Conservation (phyloP, 30 jellyfish, hydroid and myxozoan species). For the Rhopilema esculentum region DNA sequence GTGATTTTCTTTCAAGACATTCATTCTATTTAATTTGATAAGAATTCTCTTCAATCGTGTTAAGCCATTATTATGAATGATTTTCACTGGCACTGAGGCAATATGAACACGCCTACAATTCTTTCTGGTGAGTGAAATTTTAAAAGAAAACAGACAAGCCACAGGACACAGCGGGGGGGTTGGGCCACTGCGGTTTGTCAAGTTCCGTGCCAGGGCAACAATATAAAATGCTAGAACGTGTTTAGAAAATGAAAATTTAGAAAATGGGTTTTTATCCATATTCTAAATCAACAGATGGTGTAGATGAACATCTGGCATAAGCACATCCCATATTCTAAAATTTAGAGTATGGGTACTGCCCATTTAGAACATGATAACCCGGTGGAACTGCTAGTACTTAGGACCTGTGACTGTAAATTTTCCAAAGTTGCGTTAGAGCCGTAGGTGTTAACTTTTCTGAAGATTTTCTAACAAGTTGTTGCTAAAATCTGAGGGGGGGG, state of each 20-base stretch:
- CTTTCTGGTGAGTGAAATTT: slow-evolving; percentile 5
- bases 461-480: no score
- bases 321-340: slow-evolving; percentile 16
- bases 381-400: no score
- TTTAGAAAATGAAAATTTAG: background rate
- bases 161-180: background rate
- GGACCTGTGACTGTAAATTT: no score
- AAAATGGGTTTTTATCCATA: slow-evolving; percentile 5
- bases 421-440: no score
- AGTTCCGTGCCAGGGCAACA: slow-evolving; percentile 4
- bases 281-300: slow-evolving; percentile 20
- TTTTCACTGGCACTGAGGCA: slow-evolving; percentile 11
- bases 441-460: no score
- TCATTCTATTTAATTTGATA: no score
- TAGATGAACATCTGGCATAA: slow-evolving; percentile 5
- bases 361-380: slow-evolving; percentile 10
- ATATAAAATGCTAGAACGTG: background rate
- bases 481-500: no score
- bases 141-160: background rate
- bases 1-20: no score
- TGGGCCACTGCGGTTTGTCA: background rate
- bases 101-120: slow-evolving; percentile 1
- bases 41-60: no score
- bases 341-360: slow-evolving; percentile 17
- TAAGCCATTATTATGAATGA: no score